Conservation (phyloP, 2,888 invertebrate species). For the Physocephala rufipes region DNA sequence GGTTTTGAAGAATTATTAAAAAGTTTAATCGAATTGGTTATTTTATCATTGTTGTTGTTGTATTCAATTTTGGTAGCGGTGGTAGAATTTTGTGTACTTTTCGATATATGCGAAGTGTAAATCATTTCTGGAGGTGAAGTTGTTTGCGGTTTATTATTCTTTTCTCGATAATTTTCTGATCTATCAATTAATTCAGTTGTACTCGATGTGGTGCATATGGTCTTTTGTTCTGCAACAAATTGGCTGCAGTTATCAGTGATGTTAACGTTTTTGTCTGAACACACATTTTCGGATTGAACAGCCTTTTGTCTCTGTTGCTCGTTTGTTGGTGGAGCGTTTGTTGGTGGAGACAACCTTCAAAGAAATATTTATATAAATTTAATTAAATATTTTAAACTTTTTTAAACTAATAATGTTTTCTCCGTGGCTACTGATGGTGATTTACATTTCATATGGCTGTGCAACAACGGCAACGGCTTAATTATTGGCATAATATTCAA, state of each 20-base stretch:
- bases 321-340: no score
- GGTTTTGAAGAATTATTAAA: background rate
- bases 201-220: background rate
- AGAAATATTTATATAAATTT: no score
- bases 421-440: no score
- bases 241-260: background rate
- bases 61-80: background rate
- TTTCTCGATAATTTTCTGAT: background rate
- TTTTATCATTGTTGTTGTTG: conserved; percentile 5
- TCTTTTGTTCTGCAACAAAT: background rate
- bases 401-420: no score
- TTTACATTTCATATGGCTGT: no score
- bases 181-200: background rate
- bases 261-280: background rate
- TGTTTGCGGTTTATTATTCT: background rate
- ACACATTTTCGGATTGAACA: no score
- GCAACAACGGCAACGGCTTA: no score
- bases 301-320: no score
- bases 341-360: no score
- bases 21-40: background rate
- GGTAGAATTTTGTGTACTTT: background rate
- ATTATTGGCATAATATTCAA: no score
- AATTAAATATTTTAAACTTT: no score
- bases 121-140: background rate
- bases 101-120: background rate